Percentiles rank a stretch among this genome's conserved stretches.
Evolutionary conservation across 2,797 vertebrate genomes (phyloP).

Genomic region (Myotis planiceps): DNA sequence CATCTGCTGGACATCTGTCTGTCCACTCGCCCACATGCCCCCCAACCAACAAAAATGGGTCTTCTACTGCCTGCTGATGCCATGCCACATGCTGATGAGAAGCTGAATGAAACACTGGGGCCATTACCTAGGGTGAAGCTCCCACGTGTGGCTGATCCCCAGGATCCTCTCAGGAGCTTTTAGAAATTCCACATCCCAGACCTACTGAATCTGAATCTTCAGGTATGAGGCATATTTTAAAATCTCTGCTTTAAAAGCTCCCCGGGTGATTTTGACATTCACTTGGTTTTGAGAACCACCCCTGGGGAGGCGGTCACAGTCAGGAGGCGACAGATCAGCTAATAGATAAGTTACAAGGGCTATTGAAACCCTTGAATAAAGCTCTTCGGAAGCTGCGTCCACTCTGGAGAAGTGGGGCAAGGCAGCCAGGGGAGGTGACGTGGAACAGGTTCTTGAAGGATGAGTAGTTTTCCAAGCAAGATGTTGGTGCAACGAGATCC

Average conservation of each 20-base stretch:
- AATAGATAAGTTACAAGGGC: background rate
- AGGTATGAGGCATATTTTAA: background rate
- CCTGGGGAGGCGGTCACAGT: fast-evolving
- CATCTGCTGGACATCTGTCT: background rate
- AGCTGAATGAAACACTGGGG: background rate
- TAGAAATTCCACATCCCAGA: background rate
- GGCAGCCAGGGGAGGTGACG: background rate
- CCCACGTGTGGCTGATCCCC: background rate
- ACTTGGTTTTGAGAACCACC: background rate
- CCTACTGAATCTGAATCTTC: background rate
- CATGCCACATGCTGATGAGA: background rate
- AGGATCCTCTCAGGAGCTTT: background rate
- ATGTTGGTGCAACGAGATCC: background rate
- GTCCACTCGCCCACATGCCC: too few relatives aligned
- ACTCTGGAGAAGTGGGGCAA: background rate
- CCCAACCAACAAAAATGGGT: background rate
- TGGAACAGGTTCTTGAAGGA: background rate
- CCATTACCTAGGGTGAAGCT: background rate
- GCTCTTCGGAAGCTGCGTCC: background rate
- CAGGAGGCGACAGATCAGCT: background rate
- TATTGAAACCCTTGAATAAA: background rate
- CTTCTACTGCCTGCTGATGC: background rate
- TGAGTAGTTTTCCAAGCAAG: background rate
- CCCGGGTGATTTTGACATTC: background rate
- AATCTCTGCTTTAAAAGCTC: background rate